phyloP scores from a whole-genome alignment of 1,140 invertebrate genomes.

The Radopholus similis region DNA sequence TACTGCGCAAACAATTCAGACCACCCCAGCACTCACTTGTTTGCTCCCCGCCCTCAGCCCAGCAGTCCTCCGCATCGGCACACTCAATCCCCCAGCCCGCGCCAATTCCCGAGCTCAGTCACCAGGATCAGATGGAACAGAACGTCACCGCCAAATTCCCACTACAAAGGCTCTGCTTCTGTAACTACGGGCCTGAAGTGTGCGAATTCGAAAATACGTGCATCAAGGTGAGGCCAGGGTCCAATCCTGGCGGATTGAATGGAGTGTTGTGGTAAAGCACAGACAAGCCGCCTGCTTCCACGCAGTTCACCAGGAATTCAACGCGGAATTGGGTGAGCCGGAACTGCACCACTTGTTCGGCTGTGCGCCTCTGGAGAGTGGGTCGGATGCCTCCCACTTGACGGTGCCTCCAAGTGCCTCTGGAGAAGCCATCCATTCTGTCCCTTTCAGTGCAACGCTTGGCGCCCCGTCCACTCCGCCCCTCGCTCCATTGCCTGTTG shows the following conservation, averaged over 20 bases:
- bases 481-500: constrained; percentile 42
- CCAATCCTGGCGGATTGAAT: not conserved
- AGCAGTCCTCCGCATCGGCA: no score
- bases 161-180: constrained; percentile 36
- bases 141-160: not conserved
- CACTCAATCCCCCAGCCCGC: no score
- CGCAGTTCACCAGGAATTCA: constrained; percentile 35
- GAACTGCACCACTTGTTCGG: constrained; percentile 32
- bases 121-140: no score
- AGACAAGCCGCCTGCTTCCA: constrained; percentile 45
- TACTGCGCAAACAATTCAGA: no score
- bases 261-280: constrained; percentile 13
- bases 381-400: constrained; percentile 37
- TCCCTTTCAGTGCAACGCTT: constrained; percentile 39
- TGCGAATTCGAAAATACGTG: constrained; percentile 44
- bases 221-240: constrained; percentile 3
- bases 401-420: constrained; percentile 31
- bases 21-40: no score
- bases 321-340: constrained; percentile 6
- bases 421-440: not conserved
- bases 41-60: no score
- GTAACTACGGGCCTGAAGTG: constrained; percentile 30
- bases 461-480: constrained; percentile 19
- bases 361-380: constrained; percentile 43
- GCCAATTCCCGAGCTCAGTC: no score